Evolutionary conservation across 2,888 invertebrate species (phyloP).

Genomic region (Himalopsyche kuldschensis): DNA sequence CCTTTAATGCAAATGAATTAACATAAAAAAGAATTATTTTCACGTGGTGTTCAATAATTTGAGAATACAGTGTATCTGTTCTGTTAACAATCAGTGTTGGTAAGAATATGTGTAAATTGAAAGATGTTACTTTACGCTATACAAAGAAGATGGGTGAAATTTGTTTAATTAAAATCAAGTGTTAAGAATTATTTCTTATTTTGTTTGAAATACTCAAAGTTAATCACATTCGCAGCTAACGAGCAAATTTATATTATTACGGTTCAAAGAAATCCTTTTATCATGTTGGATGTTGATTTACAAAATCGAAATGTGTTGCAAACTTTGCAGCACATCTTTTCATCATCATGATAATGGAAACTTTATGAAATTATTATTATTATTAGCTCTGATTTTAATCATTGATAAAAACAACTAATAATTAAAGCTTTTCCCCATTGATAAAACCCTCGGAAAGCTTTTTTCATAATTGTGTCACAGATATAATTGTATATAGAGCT

Average conservation of each 20-base stretch:
- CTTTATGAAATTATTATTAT: too few species aligned
- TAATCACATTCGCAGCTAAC: background rate
- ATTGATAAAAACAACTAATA: too few species aligned
- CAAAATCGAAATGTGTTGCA: background rate
- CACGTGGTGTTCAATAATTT: background rate
- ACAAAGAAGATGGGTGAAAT: background rate
- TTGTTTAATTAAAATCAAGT: conserved; percentile 12
- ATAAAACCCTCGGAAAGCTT: too few species aligned
- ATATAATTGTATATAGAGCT: too few species aligned
- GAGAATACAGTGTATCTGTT: background rate
- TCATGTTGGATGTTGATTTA: background rate
- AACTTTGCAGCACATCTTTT: background rate
- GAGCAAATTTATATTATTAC: background rate
- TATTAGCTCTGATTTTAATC: too few species aligned
- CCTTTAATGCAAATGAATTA: too few species aligned
- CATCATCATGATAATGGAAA: too few species aligned
- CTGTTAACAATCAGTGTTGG: background rate
- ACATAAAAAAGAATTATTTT: too few species aligned
- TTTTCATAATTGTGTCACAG: too few species aligned
- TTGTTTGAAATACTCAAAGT: background rate
- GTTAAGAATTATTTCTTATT: background rate
- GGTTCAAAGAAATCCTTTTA: background rate
- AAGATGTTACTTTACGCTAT: background rate
- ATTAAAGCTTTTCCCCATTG: too few species aligned
- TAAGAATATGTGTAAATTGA: background rate